These are phyloP conservation scores for Erpobdella octoculata DNA, from an alignment of 2,888 invertebrate species.

Conservation along the genomic window DNA sequence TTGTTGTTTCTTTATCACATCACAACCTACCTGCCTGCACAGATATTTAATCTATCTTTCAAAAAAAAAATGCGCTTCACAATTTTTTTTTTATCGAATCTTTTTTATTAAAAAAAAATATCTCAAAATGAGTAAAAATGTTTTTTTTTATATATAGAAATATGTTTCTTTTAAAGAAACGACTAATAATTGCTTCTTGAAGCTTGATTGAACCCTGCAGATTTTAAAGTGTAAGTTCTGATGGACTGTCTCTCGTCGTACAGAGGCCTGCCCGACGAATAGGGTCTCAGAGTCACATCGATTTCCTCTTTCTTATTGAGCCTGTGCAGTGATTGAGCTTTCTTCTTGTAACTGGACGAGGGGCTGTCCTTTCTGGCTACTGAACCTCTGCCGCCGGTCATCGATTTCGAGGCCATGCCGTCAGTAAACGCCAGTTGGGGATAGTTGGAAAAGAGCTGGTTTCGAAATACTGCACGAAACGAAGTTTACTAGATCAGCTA, in stretches of 20 bases:
- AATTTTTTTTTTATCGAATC: no score
- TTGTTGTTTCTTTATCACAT: no score
- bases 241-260: neutral
- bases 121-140: no score
- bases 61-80: no score
- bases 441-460: neutral
- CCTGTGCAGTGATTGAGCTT: neutral
- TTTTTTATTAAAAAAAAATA: no score
- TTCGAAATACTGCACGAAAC: neutral
- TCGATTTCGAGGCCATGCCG: no score
- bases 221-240: neutral
- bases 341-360: neutral
- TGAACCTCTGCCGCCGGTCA: neutral
- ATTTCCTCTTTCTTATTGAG: neutral
- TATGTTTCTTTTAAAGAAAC: no score
- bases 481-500: no score
- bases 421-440: neutral
- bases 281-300: neutral
- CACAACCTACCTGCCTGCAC: no score
- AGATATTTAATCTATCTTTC: no score
- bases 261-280: neutral
- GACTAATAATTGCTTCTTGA: neutral
- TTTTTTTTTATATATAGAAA: no score
- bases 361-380: neutral
- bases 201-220: neutral